A percentile compares a stretch with the other conserved stretches of the same genome.
phyloP scores from a whole-genome alignment of 2,888 invertebrate genomes.

The Melanostoma mellinum region DNA sequence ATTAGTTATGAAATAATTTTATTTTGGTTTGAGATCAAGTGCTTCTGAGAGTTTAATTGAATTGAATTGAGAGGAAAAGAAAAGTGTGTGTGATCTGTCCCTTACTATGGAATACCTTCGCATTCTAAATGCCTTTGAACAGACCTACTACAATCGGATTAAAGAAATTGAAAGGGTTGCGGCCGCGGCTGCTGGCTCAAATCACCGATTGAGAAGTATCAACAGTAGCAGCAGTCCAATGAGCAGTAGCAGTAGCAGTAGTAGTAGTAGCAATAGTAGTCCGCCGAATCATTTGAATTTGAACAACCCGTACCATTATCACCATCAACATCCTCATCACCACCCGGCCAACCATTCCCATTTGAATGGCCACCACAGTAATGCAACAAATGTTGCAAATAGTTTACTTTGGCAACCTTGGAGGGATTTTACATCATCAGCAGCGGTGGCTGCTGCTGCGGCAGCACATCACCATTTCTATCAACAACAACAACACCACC shows the following conservation, averaged over 20 bases:
- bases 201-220: slow-evolving; percentile 63
- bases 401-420: slow-evolving; percentile 81
- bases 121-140: slow-evolving; percentile 80
- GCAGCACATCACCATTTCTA: slow-evolving; percentile 79
- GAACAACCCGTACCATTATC: slow-evolving; percentile 48
- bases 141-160: slow-evolving; percentile 78
- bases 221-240: slow-evolving; percentile 65
- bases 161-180: slow-evolving; percentile 78
- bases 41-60: neutral
- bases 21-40: neutral
- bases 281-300: slow-evolving; percentile 66
- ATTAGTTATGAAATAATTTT: slow-evolving; percentile 49
- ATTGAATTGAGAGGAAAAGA: slow-evolving; percentile 1
- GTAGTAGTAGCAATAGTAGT: slow-evolving; percentile 61
- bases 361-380: slow-evolving; percentile 58
- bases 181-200: slow-evolving; percentile 74
- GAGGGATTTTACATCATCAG: slow-evolving; percentile 80
- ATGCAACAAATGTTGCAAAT: slow-evolving; percentile 78
- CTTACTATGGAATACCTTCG: slow-evolving; percentile 79
- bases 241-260: slow-evolving; percentile 48
- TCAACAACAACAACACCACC: slow-evolving; percentile 77
- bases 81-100: neutral
- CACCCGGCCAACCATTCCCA: slow-evolving; percentile 66
- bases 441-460: slow-evolving; percentile 68
- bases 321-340: slow-evolving; percentile 71